phyloP scores from a whole-genome alignment of 92 coral and sea anemone genomes.

The Isaurus tuberculatus region DNA sequence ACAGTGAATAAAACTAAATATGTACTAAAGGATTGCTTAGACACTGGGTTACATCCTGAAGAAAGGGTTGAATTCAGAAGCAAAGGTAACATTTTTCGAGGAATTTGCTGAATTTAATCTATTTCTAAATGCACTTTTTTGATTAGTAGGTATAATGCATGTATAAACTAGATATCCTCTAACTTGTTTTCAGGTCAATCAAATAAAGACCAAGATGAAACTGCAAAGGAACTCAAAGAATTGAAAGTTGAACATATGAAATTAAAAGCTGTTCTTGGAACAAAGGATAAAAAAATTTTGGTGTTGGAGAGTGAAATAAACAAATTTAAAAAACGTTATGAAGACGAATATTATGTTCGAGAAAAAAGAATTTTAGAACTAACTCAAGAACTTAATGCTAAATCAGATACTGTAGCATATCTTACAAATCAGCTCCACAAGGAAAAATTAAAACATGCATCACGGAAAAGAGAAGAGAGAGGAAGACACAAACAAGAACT shows the following conservation, averaged over 20 bases:
- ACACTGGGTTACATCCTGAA: too few relatives aligned
- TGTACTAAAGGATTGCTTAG: too few relatives aligned
- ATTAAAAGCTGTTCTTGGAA: slow-evolving; percentile 79
- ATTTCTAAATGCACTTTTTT: too few relatives aligned
- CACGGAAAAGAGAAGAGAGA: slow-evolving; percentile 47
- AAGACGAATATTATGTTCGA: slow-evolving; percentile 66
- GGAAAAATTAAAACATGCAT: slow-evolving; percentile 76
- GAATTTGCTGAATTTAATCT: too few relatives aligned
- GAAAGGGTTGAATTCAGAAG: too few relatives aligned
- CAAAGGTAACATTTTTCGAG: too few relatives aligned
- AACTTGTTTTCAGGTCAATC: slow-evolving; percentile 65
- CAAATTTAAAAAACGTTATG: slow-evolving; percentile 72
- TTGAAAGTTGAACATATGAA: slow-evolving; percentile 79
- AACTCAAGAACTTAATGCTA: slow-evolving; percentile 85
- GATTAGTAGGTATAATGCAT: too few relatives aligned
- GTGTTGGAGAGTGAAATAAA: slow-evolving; percentile 79
- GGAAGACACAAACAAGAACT: slow-evolving; percentile 45
- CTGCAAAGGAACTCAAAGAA: slow-evolving; percentile 65
- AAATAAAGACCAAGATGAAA: slow-evolving; percentile 57
- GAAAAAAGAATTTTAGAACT: slow-evolving; percentile 73
- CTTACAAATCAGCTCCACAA: slow-evolving; percentile 94
- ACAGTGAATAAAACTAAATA: too few relatives aligned
- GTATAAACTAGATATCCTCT: too few relatives aligned
- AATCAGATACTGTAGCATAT: slow-evolving; percentile 93
- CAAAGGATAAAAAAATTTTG: slow-evolving; percentile 74